A percentile compares a stretch with the other conserved stretches of the same genome.
These are phyloP conservation scores for Tridacna gigas DNA, from an alignment of 2,888 invertebrate species.

Conservation along the genomic window DNA sequence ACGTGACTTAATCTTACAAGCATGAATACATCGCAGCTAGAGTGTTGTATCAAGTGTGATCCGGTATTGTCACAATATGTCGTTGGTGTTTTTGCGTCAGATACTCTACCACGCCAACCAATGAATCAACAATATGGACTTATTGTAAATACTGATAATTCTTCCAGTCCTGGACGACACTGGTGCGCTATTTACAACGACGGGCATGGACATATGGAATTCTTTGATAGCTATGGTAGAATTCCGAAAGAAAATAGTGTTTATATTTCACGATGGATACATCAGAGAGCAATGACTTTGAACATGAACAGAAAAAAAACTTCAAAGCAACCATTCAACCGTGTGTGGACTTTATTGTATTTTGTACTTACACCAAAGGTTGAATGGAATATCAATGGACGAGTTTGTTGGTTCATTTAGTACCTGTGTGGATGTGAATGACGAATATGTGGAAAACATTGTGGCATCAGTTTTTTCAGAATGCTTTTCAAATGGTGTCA, in stretches of 20 bases:
- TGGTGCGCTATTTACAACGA: slow-evolving; percentile 37
- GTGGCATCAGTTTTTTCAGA: neutral
- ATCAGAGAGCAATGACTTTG: slow-evolving; percentile 7
- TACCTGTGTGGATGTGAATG: slow-evolving; percentile 12
- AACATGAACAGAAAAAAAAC: slow-evolving; percentile 3
- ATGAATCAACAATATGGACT: slow-evolving; percentile 24
- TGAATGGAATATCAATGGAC: slow-evolving; percentile 12
- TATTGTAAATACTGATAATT: slow-evolving; percentile 47
- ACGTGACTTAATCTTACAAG: slow-evolving; percentile 27
- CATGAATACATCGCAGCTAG: slow-evolving; percentile 46
- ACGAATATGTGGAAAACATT: slow-evolving; percentile 16
- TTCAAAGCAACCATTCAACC: slow-evolving; percentile 29
- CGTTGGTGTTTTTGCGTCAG: slow-evolving; percentile 40
- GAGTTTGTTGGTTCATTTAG: slow-evolving; percentile 32
- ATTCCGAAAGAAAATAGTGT: slow-evolving; percentile 18
- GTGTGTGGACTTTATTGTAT: slow-evolving; percentile 45
- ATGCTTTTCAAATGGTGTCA: slow-evolving; percentile 25
- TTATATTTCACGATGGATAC: slow-evolving; percentile 22
- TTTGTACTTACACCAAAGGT: slow-evolving; percentile 31
- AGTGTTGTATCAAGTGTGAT: slow-evolving; percentile 43
- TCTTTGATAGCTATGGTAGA: slow-evolving; percentile 35
- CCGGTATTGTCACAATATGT: slow-evolving; percentile 8
- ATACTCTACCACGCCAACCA: slow-evolving; percentile 17
- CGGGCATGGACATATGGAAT: slow-evolving; percentile 15
- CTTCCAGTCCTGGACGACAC: slow-evolving; percentile 35